phyloP scores from a whole-genome alignment of 2,797 vertebrate genomes.

The Spea hammondii region DNA sequence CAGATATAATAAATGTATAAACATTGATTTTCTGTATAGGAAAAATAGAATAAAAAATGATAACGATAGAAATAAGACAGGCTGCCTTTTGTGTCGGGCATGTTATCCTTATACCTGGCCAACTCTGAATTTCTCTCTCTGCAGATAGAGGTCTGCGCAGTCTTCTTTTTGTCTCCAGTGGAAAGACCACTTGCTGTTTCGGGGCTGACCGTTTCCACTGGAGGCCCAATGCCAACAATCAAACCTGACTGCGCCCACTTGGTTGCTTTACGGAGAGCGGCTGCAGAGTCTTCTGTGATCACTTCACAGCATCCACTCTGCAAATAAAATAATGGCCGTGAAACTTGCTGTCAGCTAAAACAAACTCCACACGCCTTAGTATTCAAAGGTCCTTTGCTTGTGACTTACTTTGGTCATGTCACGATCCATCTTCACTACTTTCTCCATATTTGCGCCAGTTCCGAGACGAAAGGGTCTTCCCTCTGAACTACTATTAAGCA shows the following conservation, averaged over 20 bases:
- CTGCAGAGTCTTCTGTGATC: slow-evolving; percentile 90
- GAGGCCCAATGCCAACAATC: slow-evolving; percentile 93
- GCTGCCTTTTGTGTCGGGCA: not conserved
- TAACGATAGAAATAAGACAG: no score
- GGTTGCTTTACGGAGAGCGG: slow-evolving; percentile 91
- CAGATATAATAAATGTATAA: not conserved
- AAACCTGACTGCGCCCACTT: slow-evolving; percentile 98
- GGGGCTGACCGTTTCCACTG: slow-evolving; percentile 78
- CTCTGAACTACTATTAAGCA: slow-evolving; percentile 86
- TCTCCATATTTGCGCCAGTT: slow-evolving; percentile 98
- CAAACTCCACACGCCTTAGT: not conserved
- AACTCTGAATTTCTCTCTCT: slow-evolving; percentile 93
- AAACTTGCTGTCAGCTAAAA: not conserved
- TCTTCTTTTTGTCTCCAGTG: slow-evolving; percentile 96
- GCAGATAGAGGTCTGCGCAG: slow-evolving; percentile 89
- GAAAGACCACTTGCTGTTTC: slow-evolving; percentile 83
- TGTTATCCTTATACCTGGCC: slow-evolving; percentile 73
- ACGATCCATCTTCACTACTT: slow-evolving; percentile 98
- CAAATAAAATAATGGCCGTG: not conserved
- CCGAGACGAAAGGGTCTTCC: slow-evolving; percentile 95
- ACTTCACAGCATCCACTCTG: slow-evolving; percentile 95
- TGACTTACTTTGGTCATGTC: slow-evolving; percentile 94
- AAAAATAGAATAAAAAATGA: no score
- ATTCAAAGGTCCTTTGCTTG: no score
- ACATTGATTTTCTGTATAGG: not conserved